These are phyloP conservation scores for Xiphophorus couchianus DNA, from an alignment of 2,113 vertebrate genomes.

Conservation along the genomic window DNA sequence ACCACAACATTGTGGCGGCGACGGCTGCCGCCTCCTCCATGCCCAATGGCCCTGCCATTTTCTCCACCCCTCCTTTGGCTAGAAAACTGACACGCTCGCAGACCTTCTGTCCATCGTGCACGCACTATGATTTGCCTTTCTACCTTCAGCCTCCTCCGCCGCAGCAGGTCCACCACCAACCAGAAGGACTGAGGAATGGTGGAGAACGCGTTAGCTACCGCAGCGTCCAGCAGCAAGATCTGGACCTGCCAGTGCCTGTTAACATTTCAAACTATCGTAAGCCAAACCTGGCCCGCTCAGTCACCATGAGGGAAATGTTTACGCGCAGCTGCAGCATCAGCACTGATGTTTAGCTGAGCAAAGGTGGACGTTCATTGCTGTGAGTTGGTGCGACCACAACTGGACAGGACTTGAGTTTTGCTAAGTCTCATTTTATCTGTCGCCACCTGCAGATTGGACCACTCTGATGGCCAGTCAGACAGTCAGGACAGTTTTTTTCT, in stretches of 20 bases:
- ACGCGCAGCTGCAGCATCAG: constrained; percentile 95
- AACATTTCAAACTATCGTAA: constrained; percentile 85
- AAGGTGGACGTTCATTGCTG: neutral
- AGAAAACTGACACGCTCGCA: constrained; percentile 83
- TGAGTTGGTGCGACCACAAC: constrained; percentile 6
- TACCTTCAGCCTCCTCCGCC: constrained; percentile 87
- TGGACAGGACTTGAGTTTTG: constrained; percentile 24
- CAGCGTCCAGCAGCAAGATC: constrained; percentile 87
- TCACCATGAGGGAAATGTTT: constrained; percentile 95
- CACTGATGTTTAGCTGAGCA: constrained; percentile 87
- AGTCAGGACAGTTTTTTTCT: constrained; percentile 66
- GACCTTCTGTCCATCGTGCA: constrained; percentile 88
- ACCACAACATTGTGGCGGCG: constrained; percentile 88
- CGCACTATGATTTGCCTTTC: constrained; percentile 89
- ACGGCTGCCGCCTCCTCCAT: constrained; percentile 75
- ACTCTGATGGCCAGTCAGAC: constrained; percentile 46
- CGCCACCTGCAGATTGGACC: constrained; percentile 45
- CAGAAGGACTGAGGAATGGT: constrained; percentile 82
- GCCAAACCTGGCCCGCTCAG: constrained; percentile 89
- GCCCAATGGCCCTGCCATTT: constrained; percentile 88
- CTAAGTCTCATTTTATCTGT: constrained; percentile 36
- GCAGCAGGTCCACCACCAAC: constrained; percentile 81
- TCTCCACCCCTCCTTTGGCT: constrained; percentile 83
- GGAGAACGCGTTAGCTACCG: constrained; percentile 87
- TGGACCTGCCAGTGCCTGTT: constrained; percentile 82